Evolutionary conservation across 2,113 vertebrate genomes (phyloP).

Genomic region (human): GRCh38 chr5:95897001-95897500

Average conservation of each 20-base stretch:
- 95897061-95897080: background rate
- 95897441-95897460: conserved; percentile 32
- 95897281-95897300: background rate
- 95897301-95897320: background rate
- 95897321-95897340: conserved; percentile 46
- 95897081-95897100: background rate
- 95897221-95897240: background rate
- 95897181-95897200: background rate
- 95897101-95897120: background rate
- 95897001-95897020: background rate
- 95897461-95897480: background rate
- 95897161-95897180: background rate
- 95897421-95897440: background rate
- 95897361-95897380: background rate
- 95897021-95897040: background rate
- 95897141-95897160: background rate
- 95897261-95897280: background rate
- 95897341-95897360: conserved; percentile 28
- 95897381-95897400: background rate
- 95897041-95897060: background rate
- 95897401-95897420: background rate
- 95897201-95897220: background rate
- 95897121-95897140: background rate
- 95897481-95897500: background rate
- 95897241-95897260: conserved; percentile 4